phyloP scores from a whole-genome alignment of 2,113 vertebrate species.

The Tragulus kanchil region DNA sequence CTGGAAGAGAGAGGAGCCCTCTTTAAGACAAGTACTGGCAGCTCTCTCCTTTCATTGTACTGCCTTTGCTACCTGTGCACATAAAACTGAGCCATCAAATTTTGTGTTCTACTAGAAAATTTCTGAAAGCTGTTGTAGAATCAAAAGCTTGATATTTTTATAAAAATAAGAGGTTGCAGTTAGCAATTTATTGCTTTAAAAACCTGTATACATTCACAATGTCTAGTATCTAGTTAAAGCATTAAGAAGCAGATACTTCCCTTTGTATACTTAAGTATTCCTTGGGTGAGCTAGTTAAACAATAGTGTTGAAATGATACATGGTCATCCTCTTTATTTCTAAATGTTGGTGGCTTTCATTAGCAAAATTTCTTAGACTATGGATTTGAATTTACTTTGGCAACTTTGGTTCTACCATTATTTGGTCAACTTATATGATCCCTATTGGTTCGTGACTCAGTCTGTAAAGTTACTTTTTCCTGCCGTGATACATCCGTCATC shows the following conservation, averaged over 20 bases:
- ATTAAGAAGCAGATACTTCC: neutral
- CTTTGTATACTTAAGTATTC: neutral
- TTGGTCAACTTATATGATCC: neutral
- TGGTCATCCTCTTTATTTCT: neutral
- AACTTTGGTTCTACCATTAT: neutral
- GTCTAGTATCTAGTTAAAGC: neutral
- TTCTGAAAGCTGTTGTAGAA: neutral
- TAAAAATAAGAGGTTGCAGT: conserved; percentile 24
- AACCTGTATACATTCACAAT: neutral
- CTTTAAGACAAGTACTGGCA: neutral
- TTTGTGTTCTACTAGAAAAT: conserved; percentile 18
- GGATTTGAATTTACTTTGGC: neutral
- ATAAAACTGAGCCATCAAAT: neutral
- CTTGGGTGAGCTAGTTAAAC: neutral
- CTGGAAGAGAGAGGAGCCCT: neutral
- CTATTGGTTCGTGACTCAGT: neutral
- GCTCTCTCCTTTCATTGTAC: neutral
- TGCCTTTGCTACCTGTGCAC: neutral
- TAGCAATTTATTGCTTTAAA: conserved; percentile 28
- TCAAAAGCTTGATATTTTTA: neutral
- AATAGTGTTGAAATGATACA: neutral
- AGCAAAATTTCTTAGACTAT: neutral
- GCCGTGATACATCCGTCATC: neutral
- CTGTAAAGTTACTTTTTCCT: neutral
- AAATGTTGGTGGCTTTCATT: conserved; percentile 1